Conservation (phyloP, 1,140 invertebrate genomes). For the Caligus rogercresseyi region DNA sequence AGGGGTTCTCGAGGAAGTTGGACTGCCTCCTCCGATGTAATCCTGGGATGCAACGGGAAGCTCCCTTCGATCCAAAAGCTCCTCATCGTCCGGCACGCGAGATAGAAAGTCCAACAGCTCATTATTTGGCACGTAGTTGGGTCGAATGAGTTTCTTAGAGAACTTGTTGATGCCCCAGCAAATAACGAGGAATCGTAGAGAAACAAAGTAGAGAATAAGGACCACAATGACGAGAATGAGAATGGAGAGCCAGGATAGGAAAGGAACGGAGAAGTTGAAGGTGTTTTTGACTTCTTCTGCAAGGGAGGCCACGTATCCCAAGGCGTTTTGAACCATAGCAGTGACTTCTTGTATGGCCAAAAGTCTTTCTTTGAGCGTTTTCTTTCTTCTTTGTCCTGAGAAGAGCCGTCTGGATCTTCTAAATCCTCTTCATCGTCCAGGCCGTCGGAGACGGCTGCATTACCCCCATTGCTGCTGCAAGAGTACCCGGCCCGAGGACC, state of each 20-base stretch:
- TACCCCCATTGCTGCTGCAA: neutral
- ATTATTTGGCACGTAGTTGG: conserved; percentile 89
- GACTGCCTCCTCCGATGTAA: too few species aligned
- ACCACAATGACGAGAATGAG: conserved; percentile 46
- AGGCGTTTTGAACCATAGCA: conserved; percentile 76
- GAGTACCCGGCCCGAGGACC: neutral
- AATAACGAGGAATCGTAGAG: conserved; percentile 45
- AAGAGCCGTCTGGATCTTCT: conserved; percentile 44
- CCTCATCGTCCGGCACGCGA: conserved; percentile 83
- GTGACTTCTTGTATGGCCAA: conserved; percentile 91
- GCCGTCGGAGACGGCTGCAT: conserved; percentile 24
- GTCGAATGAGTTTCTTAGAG: conserved; percentile 72
- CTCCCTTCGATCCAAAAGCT: conserved; percentile 37
- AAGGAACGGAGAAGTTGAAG: conserved; percentile 93
- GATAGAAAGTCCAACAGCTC: conserved; percentile 89
- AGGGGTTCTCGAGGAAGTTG: neutral
- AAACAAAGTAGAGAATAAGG: conserved; percentile 50
- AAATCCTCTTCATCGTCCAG: conserved; percentile 54
- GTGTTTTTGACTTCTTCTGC: conserved; percentile 38
- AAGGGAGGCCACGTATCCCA: conserved; percentile 66
- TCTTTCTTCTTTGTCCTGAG: conserved; percentile 64
- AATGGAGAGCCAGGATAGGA: conserved; percentile 80
- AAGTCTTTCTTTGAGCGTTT: conserved; percentile 75
- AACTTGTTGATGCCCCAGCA: conserved; percentile 97
- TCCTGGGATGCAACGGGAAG: conserved; percentile 18